These are phyloP conservation scores for Lasioglossum figueresi DNA, from an alignment of 2,888 invertebrate species.

Conservation along the genomic window DNA sequence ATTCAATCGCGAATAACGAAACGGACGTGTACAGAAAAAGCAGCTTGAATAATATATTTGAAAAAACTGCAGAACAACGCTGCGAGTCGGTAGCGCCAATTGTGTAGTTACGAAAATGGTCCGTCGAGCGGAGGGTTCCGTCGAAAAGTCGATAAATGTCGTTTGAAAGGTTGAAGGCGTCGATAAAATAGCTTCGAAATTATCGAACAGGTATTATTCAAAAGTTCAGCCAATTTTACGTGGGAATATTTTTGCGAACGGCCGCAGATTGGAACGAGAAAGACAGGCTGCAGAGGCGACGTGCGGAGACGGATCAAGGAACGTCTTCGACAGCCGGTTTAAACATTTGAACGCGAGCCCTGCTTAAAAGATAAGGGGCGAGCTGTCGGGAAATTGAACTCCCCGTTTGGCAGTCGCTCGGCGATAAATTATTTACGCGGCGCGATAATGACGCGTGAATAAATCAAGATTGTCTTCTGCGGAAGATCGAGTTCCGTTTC, in stretches of 20 bases:
- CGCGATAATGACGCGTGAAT: conserved; percentile 40
- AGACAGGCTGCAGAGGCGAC: neutral
- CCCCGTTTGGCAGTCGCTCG: neutral
- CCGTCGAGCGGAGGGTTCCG: neutral
- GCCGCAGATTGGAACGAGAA: neutral
- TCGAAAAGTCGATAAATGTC: neutral
- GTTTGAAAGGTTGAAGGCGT: too few relatives aligned
- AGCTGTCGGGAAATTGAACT: conserved; percentile 38
- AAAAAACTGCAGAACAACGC: neutral
- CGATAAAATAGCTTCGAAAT: neutral
- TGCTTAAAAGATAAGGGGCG: conserved; percentile 17
- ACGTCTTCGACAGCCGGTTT: conserved; percentile 16
- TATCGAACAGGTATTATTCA: neutral
- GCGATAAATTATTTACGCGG: conserved; percentile 37
- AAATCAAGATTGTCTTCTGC: conserved; percentile 46
- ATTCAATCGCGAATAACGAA: too few relatives aligned
- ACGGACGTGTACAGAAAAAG: too few relatives aligned
- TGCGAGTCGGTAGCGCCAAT: neutral
- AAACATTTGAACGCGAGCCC: conserved; percentile 21
- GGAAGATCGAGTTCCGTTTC: conserved; percentile 6
- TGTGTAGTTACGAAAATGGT: neutral
- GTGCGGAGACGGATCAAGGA: neutral
- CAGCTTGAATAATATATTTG: too few relatives aligned
- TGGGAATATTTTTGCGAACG: neutral
- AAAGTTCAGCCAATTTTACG: neutral